Percentiles rank a stretch among this genome's conserved stretches.
Conservation (phyloP, 2,888 invertebrate species). For the Pheosia gnoma region DNA sequence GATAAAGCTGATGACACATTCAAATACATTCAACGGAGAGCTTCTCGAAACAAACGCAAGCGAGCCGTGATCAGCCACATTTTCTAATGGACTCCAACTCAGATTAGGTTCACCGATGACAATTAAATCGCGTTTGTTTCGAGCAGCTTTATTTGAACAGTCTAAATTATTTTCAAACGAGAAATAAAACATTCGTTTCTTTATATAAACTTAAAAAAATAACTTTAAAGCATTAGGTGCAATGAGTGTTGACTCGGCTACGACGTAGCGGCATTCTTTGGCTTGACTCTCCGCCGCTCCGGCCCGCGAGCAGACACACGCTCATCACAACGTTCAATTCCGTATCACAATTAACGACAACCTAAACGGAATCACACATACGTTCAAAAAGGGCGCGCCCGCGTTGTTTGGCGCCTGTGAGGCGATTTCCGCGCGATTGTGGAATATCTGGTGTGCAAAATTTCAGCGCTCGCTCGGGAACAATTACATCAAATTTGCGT, state of each 20-base stretch:
- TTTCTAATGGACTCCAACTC: too few species aligned
- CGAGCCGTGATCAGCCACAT: too few species aligned
- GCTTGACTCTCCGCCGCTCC: constrained; percentile 60
- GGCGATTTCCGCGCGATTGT: constrained; percentile 12
- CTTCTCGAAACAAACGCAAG: constrained; percentile 49
- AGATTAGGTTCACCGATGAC: constrained; percentile 27
- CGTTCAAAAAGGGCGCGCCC: constrained; percentile 18
- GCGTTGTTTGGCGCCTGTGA: constrained; percentile 12
- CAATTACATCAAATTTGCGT: too few species aligned
- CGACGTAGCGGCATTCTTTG: constrained; percentile 68
- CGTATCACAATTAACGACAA: constrained; percentile 55
- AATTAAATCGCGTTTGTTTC: background rate
- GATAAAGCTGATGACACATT: constrained; percentile 53
- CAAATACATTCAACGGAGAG: constrained; percentile 45
- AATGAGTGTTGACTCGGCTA: constrained; percentile 78
- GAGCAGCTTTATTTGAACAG: constrained; percentile 7
- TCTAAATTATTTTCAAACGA: constrained; percentile 7
- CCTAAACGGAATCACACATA: constrained; percentile 37
- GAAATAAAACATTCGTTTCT: constrained; percentile 5
- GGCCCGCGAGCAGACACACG: constrained; percentile 18
- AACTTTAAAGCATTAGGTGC: constrained; percentile 79
- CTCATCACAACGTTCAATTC: constrained; percentile 51
- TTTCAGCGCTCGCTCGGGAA: too few species aligned
- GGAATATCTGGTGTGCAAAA: background rate
- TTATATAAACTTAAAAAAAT: constrained; percentile 49